Evolutionary conservation across 2,113 vertebrate genomes (phyloP), one percentile per base, ranked within the genome.

Genomic region (Chascanopsetta lugubris): DNA sequence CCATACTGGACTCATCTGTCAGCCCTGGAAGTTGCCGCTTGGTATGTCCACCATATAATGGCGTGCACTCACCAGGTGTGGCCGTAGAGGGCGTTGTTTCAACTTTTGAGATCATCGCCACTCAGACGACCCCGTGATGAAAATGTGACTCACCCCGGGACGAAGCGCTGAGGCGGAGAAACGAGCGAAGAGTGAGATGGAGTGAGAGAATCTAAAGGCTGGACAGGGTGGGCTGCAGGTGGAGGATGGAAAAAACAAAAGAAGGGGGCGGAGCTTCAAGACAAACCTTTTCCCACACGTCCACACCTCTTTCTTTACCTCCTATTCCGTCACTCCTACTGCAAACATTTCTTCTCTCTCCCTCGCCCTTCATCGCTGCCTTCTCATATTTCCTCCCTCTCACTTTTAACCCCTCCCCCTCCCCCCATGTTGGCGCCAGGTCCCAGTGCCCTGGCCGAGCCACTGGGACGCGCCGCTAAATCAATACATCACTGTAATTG

Each of bases 401-500:
- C 36, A 48, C 51, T 42, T 42, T 42, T 42, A 66, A 65, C 76
- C 57, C 36, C 36, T 75, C 57, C 47, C 11, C 1, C 40, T 50
- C 21, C 43, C 72, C 63, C 48, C 36, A 56, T 61, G 61, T 76
- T 0, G 11, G 58, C 18, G 12, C 61, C 72, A 49, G 71, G 56
- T 69, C 62, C 70, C 3, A 0, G 42, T 36, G 30, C 73, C 67
- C 30, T 32, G 29, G 53, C 61, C 22, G 47, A 82, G 65, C 72
- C 69, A 69, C 69, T 0, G 47, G 63, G 78, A 80, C 69, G 67
- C 5, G 40, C 72, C 75, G 81, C 79, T 79, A 86, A 89, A 91
- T 91, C 90, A 48, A 89, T 91, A 85, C 81, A 83, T 91, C 87
- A 87, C 83, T 80, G 84, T 86, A 88, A 91, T 88, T 87, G 85